A percentile compares a stretch with the other conserved stretches of the same genome.
Conservation (phyloP, 2,113 vertebrate genomes). For the Zootoca vivipara region DNA sequence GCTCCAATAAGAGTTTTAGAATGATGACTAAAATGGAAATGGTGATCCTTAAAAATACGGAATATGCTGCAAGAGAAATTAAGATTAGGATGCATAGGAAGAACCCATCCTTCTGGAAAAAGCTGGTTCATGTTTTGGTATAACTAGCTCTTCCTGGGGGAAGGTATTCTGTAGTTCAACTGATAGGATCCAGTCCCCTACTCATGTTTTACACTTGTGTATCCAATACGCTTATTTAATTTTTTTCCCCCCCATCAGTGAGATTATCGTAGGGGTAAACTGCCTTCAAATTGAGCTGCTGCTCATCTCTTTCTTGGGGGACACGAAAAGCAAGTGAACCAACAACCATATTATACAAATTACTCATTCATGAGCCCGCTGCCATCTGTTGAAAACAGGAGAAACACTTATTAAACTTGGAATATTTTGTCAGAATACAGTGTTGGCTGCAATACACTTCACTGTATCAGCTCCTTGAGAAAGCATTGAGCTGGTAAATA, state of each 20-base stretch:
- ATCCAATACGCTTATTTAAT: not conserved
- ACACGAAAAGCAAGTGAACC: constrained; percentile 14
- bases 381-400: not conserved
- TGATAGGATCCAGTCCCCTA: not conserved
- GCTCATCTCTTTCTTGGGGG: not conserved
- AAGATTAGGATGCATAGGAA: not conserved
- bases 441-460: constrained; percentile 7
- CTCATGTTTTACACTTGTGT: not conserved
- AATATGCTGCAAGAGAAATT: too few species aligned
- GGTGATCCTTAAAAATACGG: too few species aligned
- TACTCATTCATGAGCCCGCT: not conserved
- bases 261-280: not conserved
- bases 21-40: not conserved
- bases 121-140: not conserved
- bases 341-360: constrained; percentile 7
- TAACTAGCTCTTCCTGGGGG: not conserved
- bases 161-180: not conserved
- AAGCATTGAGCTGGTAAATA: not conserved
- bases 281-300: not conserved
- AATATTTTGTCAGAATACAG: constrained; percentile 21
- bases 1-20: not conserved
- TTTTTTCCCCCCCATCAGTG: not conserved
- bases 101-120: not conserved
- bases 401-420: constrained; percentile 8
- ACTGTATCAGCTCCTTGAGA: not conserved